These are phyloP conservation scores for Aphaenogaster floridana DNA, from an alignment of 1,140 invertebrate species.

Conservation along the genomic window DNA sequence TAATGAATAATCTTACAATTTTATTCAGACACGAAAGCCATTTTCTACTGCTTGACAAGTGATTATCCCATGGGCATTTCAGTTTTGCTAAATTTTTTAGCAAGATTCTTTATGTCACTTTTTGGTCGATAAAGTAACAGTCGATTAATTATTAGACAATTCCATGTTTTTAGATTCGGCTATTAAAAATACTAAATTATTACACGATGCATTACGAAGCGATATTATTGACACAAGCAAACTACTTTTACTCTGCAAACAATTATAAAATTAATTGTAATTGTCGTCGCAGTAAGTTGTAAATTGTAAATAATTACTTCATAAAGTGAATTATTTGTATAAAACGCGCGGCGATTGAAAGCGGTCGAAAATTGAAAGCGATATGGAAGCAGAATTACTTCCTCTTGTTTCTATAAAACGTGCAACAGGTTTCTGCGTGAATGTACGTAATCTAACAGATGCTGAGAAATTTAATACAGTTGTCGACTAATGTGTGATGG, in stretches of 20 bases:
- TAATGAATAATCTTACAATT: background rate
- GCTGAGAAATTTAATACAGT: background rate
- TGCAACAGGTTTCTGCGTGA: conserved; percentile 72
- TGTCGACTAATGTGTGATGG: background rate
- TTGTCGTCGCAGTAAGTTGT: background rate
- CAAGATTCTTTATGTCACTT: background rate
- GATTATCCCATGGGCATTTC: too few species aligned
- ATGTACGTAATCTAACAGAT: conserved; percentile 33
- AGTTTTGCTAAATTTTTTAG: too few species aligned
- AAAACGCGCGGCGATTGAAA: conserved; percentile 46
- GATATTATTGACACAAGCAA: background rate
- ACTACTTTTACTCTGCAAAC: background rate
- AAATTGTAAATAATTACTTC: background rate
- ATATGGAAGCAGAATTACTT: conserved; percentile 25
- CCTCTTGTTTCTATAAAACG: conserved; percentile 23
- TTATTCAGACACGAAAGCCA: too few species aligned
- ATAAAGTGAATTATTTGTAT: conserved; percentile 7
- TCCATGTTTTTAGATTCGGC: background rate
- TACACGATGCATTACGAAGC: too few species aligned
- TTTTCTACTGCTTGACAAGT: too few species aligned
- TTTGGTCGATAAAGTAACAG: background rate
- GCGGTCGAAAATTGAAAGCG: conserved; percentile 44
- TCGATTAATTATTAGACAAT: background rate
- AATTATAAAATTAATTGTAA: background rate
- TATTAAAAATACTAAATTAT: conserved; percentile 8